Evolutionary conservation across 2,888 invertebrate species (phyloP), one percentile per base, ranked within the genome.

Genomic region (Caenorhabditis zanzibari): DNA sequence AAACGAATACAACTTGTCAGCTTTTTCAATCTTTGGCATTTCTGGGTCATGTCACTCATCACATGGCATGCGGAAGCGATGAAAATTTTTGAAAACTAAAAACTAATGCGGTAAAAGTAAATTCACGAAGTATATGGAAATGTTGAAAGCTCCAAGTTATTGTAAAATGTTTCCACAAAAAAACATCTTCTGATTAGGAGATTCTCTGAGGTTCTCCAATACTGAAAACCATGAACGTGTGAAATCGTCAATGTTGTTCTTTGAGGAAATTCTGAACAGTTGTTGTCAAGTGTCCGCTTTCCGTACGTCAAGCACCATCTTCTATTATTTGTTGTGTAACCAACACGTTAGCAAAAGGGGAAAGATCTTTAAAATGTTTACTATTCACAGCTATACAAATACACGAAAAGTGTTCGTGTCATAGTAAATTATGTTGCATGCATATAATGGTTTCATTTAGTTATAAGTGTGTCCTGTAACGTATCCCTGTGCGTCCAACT

Each of bases 401-500:
- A 64, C 49, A 61, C 68, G 54, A 61, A 52, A 59, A 44, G 56
- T 41, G 58, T 72, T 72, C 64, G 68, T 68, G 68, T 68, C 49
- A 28, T 4, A 44, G 44, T 32, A 54, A 54, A 54, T 68, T 68
- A 68, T 24, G 38, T 52, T 14, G 47, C 10, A 19, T 47, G 26
- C 16, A 22, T 26, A 28, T 74, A 26, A 32, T 41, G 19, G 26
- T 59, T 38, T 19, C 14, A 58, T 14, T 77, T 54, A 71, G 38
- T 49, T 19, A 61, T 61, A 64, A 16, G 28, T 61, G 59, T 83
- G 75, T 44, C 80, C 80, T 7, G 83, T 83, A 26, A 72, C 63
- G 35, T 75, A 69, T 56, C 81, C 85, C 52, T 73, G 49, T 54
- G 77, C 61, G 52, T 94, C 94, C 28, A 94, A 89, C 66, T 92